These are phyloP conservation scores for Pseudomyrmex cubaensis DNA, from an alignment of 1,140 invertebrate species.

Conservation along the genomic window DNA sequence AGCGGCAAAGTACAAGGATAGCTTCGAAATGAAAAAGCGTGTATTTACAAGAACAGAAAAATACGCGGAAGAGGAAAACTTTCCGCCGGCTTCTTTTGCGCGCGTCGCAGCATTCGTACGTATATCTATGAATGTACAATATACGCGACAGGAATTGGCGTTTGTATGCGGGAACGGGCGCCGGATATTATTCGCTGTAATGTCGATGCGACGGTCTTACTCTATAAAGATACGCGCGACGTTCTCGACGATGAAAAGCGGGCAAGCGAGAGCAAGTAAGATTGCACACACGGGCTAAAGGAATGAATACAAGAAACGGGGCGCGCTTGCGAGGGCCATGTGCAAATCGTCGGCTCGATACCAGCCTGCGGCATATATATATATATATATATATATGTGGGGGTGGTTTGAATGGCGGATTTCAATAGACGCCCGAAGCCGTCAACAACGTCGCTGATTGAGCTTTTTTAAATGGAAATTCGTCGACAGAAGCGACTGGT, in stretches of 20 bases:
- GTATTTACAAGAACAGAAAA: not conserved
- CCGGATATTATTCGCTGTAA: constrained; percentile 20
- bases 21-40: not conserved
- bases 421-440: constrained; percentile 18
- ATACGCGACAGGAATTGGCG: not conserved
- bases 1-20: too few relatives aligned
- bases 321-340: not conserved
- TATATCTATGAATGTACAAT: not conserved
- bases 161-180: not conserved
- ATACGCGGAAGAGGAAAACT: not conserved
- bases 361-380: not conserved
- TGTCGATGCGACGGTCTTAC: not conserved
- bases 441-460: constrained; percentile 36
- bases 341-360: constrained; percentile 28
- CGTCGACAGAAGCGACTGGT: not conserved
- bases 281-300: not conserved
- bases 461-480: constrained; percentile 53
- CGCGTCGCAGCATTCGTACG: not conserved
- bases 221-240: not conserved
- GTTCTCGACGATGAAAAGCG: constrained; percentile 15
- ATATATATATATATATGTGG: too few relatives aligned
- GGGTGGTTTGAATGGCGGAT: constrained; percentile 9
- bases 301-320: constrained; percentile 1
- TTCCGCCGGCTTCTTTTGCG: not conserved
- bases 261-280: constrained; percentile 18